Conservation (phyloP, 2,888 invertebrate genomes). For the Andrena dorsata region DNA sequence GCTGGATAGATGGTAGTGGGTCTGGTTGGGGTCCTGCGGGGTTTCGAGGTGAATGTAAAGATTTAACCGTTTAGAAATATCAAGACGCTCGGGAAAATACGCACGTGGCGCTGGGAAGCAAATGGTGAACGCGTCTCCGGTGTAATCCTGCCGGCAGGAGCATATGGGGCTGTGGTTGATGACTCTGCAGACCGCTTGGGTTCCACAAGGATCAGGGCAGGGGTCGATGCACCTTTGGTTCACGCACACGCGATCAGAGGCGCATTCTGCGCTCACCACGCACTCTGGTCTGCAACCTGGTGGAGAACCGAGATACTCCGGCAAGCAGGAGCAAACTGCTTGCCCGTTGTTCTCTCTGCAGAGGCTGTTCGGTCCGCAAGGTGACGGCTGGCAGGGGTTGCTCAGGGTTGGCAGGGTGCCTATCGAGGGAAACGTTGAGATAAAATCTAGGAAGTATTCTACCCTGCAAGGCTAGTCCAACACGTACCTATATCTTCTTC, state of each 20-base stretch:
- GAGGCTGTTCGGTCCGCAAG: conserved; percentile 92
- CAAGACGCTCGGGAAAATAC: conserved; percentile 13
- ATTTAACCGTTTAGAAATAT: not conserved
- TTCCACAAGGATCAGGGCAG: conserved; percentile 92
- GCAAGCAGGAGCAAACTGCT: conserved; percentile 90
- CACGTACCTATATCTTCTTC: conserved; percentile 48
- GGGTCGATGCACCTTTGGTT: conserved; percentile 93
- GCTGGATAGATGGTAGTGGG: conserved; percentile 11
- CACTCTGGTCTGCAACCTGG: conserved; percentile 92
- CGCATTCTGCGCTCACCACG: conserved; percentile 92
- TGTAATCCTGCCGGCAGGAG: conserved; percentile 89
- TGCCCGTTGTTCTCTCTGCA: conserved; percentile 87
- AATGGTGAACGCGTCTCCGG: conserved; percentile 92
- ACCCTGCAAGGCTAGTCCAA: conserved; percentile 86
- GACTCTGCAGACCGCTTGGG: conserved; percentile 91
- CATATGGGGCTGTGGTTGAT: conserved; percentile 95
- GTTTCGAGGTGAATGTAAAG: not conserved
- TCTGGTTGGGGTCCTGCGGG: conserved; percentile 38
- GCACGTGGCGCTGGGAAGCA: conserved; percentile 84
- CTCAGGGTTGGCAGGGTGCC: conserved; percentile 35
- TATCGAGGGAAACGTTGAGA: not conserved
- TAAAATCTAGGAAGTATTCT: not conserved
- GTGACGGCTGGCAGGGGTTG: conserved; percentile 90
- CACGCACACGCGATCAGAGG: conserved; percentile 90
- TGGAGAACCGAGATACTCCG: conserved; percentile 91